A percentile compares a stretch with the other conserved stretches of the same genome.
Conservation (phyloP, 1,140 invertebrate species). For the Drosophila aff. region DNA sequence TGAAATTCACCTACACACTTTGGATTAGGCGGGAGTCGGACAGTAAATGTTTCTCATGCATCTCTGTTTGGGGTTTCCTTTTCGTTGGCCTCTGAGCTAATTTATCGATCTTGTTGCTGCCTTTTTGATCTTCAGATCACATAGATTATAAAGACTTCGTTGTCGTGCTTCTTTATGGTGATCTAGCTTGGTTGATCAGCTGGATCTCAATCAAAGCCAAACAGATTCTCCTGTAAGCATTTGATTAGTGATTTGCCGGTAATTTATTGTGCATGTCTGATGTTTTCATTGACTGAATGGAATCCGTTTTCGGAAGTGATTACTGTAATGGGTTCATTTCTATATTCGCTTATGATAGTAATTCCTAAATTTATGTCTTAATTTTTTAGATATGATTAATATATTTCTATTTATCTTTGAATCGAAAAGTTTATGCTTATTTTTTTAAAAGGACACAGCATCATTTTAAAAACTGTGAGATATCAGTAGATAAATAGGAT, state of each 20-base stretch:
- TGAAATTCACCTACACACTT: conserved; percentile 33
- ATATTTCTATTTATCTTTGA: not conserved
- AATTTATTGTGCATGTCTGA: conserved; percentile 1
- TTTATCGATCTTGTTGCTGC: conserved; percentile 31
- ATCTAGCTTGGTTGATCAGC: not conserved
- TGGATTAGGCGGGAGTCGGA: conserved; percentile 1
- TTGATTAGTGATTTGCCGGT: conserved; percentile 11
- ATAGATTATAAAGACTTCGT: conserved; percentile 4
- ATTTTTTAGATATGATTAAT: not conserved
- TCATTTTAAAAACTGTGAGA: not conserved
- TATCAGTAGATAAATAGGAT: not conserved
- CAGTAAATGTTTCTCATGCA: conserved; percentile 2
- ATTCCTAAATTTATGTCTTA: not conserved
- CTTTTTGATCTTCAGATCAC: conserved; percentile 40
- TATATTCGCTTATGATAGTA: not conserved
- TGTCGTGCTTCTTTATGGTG: not conserved
- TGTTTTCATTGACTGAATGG: not conserved
- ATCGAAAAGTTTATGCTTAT: not conserved
- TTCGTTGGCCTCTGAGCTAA: conserved; percentile 12
- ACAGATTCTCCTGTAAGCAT: not conserved
- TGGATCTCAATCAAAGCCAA: not conserved
- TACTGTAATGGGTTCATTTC: not conserved
- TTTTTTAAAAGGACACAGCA: not conserved
- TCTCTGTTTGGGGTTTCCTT: conserved; percentile 3
- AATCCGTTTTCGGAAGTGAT: not conserved